phyloP scores from a whole-genome alignment of 2,888 invertebrate species.

The Mantis religiosa region DNA sequence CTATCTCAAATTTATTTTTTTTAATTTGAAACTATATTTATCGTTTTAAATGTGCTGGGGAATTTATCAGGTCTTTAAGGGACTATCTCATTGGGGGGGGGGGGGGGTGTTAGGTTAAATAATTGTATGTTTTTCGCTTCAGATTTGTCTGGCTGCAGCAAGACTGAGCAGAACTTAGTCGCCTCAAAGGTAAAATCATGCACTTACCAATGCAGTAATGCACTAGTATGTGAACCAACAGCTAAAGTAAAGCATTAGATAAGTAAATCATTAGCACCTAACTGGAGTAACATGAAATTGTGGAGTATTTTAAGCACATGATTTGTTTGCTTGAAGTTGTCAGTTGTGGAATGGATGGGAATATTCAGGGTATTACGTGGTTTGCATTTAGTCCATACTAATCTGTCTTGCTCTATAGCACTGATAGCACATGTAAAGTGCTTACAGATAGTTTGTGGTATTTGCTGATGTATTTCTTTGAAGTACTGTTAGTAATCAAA shows the following conservation, averaged over 20 bases:
- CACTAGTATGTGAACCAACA: not conserved
- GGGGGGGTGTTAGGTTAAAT: not conserved
- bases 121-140: not conserved
- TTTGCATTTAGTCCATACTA: not conserved
- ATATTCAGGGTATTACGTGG: not conserved
- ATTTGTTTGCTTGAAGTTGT: not conserved
- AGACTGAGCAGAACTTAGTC: not conserved
- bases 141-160: not conserved
- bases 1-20: too few species aligned
- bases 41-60: too few species aligned
- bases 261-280: not conserved
- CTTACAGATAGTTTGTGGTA: not conserved
- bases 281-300: not conserved
- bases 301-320: not conserved
- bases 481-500: not conserved
- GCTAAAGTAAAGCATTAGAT: not conserved
- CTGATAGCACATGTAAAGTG: not conserved
- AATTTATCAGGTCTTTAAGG: too few species aligned
- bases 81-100: too few species aligned
- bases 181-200: not conserved
- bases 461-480: not conserved
- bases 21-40: too few species aligned
- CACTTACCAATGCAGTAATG: not conserved
- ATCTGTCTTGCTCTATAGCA: not conserved
- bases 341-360: not conserved